Evolutionary conservation across 2,113 vertebrate species (phyloP), one percentile per base, ranked within the genome.

Genomic region (Centrocercus urophasianus): DNA sequence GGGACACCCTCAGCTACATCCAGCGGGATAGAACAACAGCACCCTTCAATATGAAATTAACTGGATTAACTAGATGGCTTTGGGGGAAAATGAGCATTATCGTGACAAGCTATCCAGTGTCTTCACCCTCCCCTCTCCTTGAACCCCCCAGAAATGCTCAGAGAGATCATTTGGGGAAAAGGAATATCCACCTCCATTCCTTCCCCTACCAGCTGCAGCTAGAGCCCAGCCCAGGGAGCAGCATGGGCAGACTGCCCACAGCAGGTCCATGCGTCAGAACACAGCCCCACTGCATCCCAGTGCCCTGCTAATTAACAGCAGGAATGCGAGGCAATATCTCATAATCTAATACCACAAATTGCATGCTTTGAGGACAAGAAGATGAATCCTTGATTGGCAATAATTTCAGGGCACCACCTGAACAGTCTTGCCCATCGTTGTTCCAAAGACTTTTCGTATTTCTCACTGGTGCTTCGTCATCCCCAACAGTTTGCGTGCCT

Each of bases 341-440:
- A 25, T 66, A 45, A 79, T 54, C 36, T 54, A 43, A 60, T 13
- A 45, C 38, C 13, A 24, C 60, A 66, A 38, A 14, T 24, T 73
- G n/a, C 22, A 38, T 9, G 52, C n/a, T 45, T 60, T 61, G 52
- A 61, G 52, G n/a, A 60, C 2, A 3, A 32, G 36, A 72, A 45
- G 45, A 50, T 30, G 45, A 52, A 47, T 60, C 59, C 15, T 54
- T 32, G 38, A 22, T 59, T 11, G n/a, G 50, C 28, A 72, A 32
- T 43, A 73, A 73, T 52, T 59, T 48, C 38, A 73, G n/a, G 52
- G 38, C 61, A 34, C 38, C 66, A 27, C 16, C 36, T 52, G 73
- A 52, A 19, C 4, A 24, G 22, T 17, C 27, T 4, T 4, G 18
- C 9, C 7, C 15, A 8, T 43, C 4, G 0, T 50, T 14, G 22